Evolutionary conservation across 2,888 invertebrate species (phyloP).

Genomic region (Andrena hattorfiana): DNA sequence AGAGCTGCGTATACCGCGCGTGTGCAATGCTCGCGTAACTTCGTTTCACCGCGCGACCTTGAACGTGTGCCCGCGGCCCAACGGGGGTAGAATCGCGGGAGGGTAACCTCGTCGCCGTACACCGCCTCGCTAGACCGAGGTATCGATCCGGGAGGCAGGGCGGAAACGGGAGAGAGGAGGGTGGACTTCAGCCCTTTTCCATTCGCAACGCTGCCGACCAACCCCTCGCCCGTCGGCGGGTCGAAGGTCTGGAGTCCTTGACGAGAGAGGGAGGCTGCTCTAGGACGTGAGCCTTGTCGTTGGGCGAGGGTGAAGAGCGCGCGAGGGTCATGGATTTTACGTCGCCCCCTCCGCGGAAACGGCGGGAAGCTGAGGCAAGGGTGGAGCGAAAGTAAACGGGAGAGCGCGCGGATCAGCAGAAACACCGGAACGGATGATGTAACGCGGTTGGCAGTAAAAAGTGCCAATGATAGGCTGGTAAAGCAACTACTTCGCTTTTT

Average conservation of each 20-base stretch:
- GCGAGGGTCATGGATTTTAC: slow-evolving; percentile 54
- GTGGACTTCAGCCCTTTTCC: slow-evolving; percentile 42
- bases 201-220: slow-evolving; percentile 42
- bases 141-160: slow-evolving; percentile 61
- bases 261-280: slow-evolving; percentile 44
- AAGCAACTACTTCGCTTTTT: neutral
- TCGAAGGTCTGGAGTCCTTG: slow-evolving; percentile 69
- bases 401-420: slow-evolving; percentile 3
- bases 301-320: slow-evolving; percentile 8
- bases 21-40: slow-evolving; percentile 51
- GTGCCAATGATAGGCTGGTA: slow-evolving; percentile 14
- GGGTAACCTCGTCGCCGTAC: slow-evolving; percentile 19
- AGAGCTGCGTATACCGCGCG: neutral
- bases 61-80: slow-evolving; percentile 52
- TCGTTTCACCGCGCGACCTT: slow-evolving; percentile 58
- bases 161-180: neutral
- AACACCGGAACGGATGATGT: neutral
- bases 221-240: slow-evolving; percentile 43
- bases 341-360: slow-evolving; percentile 9
- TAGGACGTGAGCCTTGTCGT: slow-evolving; percentile 10
- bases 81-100: slow-evolving; percentile 53
- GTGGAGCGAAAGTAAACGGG: slow-evolving; percentile 28
- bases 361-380: neutral
- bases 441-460: slow-evolving; percentile 6
- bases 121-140: slow-evolving; percentile 43